Conservation (phyloP, 2,797 vertebrate genomes). For the Parambassis ranga region DNA sequence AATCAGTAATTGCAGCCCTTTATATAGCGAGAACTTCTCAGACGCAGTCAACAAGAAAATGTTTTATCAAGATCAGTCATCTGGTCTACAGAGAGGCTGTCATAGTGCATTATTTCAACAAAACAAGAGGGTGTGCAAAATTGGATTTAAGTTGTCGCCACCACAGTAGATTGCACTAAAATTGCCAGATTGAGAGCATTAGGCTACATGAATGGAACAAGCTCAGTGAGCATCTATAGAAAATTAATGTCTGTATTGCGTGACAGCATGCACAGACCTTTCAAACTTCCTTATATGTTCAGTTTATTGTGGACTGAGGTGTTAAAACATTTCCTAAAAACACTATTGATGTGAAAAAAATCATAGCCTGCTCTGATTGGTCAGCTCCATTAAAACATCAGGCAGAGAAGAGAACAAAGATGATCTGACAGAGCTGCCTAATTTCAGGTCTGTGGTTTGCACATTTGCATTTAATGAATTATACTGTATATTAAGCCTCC, state of each 20-base stretch:
- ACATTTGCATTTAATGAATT: no score
- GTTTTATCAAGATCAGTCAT: constrained; percentile 26
- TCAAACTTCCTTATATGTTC: no score
- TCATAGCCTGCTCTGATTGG: no score
- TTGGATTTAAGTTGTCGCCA: constrained; percentile 12
- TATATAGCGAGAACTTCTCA: not conserved
- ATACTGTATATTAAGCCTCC: no score
- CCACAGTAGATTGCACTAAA: not conserved
- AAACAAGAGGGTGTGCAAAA: not conserved
- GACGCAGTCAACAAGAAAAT: constrained; percentile 25
- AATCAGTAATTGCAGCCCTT: constrained; percentile 37
- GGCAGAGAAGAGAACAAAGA: no score
- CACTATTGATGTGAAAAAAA: no score
- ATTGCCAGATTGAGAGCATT: not conserved
- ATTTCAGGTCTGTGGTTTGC: no score
- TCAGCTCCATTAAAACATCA: no score
- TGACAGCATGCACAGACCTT: no score
- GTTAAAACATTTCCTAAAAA: no score
- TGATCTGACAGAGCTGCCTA: no score
- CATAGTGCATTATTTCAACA: constrained; percentile 7
- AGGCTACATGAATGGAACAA: not conserved
- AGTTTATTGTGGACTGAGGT: no score
- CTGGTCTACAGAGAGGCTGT: constrained; percentile 13
- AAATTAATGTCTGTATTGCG: not conserved
- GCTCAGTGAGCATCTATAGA: not conserved